Base-by-base conservation (phyloP, 2,113 vertebrate genomes). In the Phoxinus phoxinus region DNA sequence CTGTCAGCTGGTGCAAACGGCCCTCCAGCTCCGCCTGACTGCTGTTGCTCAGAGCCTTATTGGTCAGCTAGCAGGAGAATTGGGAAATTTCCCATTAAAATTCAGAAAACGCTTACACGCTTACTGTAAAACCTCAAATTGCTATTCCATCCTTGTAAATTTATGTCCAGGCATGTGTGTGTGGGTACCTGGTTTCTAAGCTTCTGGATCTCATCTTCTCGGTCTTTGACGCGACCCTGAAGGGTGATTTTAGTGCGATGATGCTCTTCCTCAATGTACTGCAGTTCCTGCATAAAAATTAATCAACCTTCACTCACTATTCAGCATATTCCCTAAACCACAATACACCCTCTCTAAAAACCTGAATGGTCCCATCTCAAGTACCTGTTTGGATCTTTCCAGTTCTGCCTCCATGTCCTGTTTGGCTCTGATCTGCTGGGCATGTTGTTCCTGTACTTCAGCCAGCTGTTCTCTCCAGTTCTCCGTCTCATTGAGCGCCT, bases 201-300 rank as follows among this genome's bases (percentile, higher is more conserved):
- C 91, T 99, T 99, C 86, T 99, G 97, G 89, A 99, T 99, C 92
- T 99, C 98, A 81, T 99, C 98, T 87, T 99, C 98, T 91, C 98
- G 88, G 93, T 99, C 97, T 92, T 96, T 96, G 90, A 99, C 95
- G 88, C 97, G 96, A 92, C 95, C 97, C 91, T 99, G 98, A 86
- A 99, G 92, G 17, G 95, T 95, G 76, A 91, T 95, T 93, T 98
- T 98, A 37, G 96, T 95, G 84, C 96, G 94, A 88, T 97, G 96
- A 1, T 98, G 88, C 87, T 99, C 97, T 75, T 99, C 98, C 89
- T 99, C 97, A 0, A 95, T 87, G 44, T 99, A 99, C 88, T 91
- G 96, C 19, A 97, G 93, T 90, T 99, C 98, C 98, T 99, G 80
- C 15, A 87, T 87, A 15, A 58, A 86, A 89, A 48, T 59, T 25